Evolutionary conservation across 2,888 invertebrate species (phyloP).

Genomic region (Meandrusa payeni): DNA sequence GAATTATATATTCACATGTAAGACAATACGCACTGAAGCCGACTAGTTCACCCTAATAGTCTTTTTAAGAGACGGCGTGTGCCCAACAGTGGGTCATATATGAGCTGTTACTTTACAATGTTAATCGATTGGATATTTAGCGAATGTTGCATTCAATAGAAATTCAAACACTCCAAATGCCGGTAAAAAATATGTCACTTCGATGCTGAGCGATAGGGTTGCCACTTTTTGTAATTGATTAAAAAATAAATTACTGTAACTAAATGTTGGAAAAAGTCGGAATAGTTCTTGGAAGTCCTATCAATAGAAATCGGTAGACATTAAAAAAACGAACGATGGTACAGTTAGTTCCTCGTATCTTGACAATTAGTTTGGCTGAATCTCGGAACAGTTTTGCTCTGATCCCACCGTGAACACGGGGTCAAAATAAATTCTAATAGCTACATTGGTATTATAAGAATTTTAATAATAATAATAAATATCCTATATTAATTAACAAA

Average conservation of each 20-base stretch:
- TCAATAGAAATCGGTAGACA: conserved; percentile 16
- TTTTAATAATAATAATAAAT: too few species aligned
- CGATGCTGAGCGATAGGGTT: background rate
- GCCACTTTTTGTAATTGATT: conserved; percentile 12
- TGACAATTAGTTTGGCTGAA: conserved; percentile 13
- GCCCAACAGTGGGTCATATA: too few species aligned
- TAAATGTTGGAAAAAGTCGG: conserved; percentile 14
- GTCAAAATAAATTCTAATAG: background rate
- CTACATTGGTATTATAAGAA: too few species aligned
- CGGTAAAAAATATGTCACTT: conserved; percentile 4
- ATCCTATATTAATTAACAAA: too few species aligned
- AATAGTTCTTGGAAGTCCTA: conserved; percentile 16
- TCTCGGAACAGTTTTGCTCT: conserved; percentile 12
- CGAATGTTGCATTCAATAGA: conserved; percentile 8
- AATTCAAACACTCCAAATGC: conserved; percentile 5
- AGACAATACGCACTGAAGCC: too few species aligned
- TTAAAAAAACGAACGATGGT: conserved; percentile 16
- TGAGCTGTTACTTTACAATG: conserved; percentile 1
- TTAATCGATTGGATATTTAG: conserved; percentile 4
- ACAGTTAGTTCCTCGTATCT: conserved; percentile 22
- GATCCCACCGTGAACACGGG: background rate
- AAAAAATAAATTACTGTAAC: conserved; percentile 16
- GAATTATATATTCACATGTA: too few species aligned
- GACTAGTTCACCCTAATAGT: too few species aligned
- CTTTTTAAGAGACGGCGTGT: too few species aligned